phyloP scores from a whole-genome alignment of 2,113 vertebrate genomes.

The Labrus mixtus region DNA sequence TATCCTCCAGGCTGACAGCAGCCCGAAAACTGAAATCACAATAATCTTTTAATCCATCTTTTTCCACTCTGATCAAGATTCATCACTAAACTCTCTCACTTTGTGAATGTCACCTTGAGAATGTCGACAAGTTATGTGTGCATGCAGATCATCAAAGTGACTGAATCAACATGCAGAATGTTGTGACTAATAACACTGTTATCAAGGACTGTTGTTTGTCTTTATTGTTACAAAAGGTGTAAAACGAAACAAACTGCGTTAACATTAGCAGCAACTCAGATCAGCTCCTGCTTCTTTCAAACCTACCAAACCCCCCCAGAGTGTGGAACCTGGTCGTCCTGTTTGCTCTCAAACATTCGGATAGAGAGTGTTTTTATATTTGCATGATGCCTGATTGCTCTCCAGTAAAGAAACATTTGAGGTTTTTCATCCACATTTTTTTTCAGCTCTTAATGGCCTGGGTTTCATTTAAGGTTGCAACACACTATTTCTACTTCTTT shows the following conservation, averaged over 20 bases:
- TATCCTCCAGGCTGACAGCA: background rate
- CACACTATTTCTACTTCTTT: too few species aligned
- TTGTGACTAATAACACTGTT: constrained; percentile 21
- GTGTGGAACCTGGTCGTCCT: background rate
- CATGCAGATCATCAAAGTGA: constrained; percentile 42
- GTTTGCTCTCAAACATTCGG: background rate
- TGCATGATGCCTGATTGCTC: too few species aligned
- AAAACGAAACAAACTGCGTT: background rate
- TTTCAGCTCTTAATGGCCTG: too few species aligned
- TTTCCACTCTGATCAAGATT: background rate
- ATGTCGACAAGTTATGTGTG: constrained; percentile 45
- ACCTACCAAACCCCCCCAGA: background rate
- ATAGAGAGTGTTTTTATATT: background rate
- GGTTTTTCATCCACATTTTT: too few species aligned
- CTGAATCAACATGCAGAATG: constrained; percentile 1
- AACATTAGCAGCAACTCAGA: constrained; percentile 7
- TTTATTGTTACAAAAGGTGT: background rate
- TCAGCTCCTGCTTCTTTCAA: background rate
- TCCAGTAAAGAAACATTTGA: too few species aligned
- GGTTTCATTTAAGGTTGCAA: too few species aligned
- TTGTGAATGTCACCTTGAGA: constrained; percentile 17
- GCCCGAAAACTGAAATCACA: background rate
- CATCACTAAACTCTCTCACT: background rate
- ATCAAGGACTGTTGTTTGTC: background rate
- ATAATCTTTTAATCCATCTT: background rate